Base-by-base conservation (phyloP, 2,113 vertebrate genomes). In the Brachypteracias leptosomus region DNA sequence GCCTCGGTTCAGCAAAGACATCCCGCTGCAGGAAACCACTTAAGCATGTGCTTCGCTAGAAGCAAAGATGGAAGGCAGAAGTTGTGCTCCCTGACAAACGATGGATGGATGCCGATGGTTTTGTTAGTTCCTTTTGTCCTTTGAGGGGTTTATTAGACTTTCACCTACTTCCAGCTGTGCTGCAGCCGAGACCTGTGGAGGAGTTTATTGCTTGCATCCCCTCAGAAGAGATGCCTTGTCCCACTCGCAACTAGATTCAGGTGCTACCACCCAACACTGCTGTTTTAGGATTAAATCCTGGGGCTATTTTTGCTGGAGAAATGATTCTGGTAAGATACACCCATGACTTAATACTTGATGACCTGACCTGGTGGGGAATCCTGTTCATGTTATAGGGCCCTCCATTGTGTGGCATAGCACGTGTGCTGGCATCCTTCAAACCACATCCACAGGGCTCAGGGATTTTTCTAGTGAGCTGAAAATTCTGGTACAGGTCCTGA, bases 21-120 rank as follows among this genome's bases (percentile, higher is more conserved):
- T 42, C 85, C 81, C 16, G 0, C 90, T 84, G 88, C 92, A 96
- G 90, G 90, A 90, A 80, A 86, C 75, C 82, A 86, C 82, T 95
- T 88, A 26, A 78, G 79, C 51, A 8, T 52, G 89, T 33, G 78
- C 85, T 91, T 16, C 55, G 59, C 91, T 88, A 14, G n/a, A 25
- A 88, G 92, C 82, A 80, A 46, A 40, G 78, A 6, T 44, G 71
- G 47, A 36, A 81, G 61, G 42, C 75, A 71, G 72, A 22, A 58
- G 42, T 13, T 91, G 54, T 89, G 79, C 11, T 93, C 79, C 79
- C 72, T 96, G 90, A 70, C 42, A 78, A 74, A 59, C 6, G 0
- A 44, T 47, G 72, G 81, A 51, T 18, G 51, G 57, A 63, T 74
- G 67, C 59, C 94, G 90, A 36, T 92, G 52, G 38, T 36, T 88